Conservation (phyloP, 2,888 invertebrate species). For the Plebejus argus region DNA sequence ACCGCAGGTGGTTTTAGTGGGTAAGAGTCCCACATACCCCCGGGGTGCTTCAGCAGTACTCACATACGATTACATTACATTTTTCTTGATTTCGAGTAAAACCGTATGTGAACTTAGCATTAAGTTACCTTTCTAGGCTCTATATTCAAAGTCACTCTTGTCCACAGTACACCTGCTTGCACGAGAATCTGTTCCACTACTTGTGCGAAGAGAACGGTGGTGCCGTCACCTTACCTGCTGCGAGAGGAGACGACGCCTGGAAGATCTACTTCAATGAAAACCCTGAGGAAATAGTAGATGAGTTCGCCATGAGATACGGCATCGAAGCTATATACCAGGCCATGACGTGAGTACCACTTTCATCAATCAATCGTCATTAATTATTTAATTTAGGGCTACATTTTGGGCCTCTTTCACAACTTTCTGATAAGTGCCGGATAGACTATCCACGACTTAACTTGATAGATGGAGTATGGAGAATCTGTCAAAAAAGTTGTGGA, state of each 20-base stretch:
- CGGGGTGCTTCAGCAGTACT: too few species aligned
- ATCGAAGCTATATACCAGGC: slow-evolving; percentile 99
- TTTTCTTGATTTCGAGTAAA: too few species aligned
- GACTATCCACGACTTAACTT: too few species aligned
- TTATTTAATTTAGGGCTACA: slow-evolving; percentile 43
- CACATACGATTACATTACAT: too few species aligned
- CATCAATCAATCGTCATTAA: not conserved
- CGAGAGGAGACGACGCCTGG: slow-evolving; percentile 99
- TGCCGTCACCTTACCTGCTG: slow-evolving; percentile 94
- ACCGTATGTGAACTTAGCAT: too few species aligned
- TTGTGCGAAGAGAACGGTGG: slow-evolving; percentile 96
- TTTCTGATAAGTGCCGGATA: too few species aligned
- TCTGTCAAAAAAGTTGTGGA: too few species aligned
- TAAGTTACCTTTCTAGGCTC: too few species aligned
- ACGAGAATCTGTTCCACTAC: slow-evolving; percentile 99
- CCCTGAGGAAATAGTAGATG: slow-evolving; percentile 99
- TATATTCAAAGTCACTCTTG: not conserved
- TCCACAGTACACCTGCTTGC: slow-evolving; percentile 94
- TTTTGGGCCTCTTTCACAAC: too few species aligned
- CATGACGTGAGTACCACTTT: slow-evolving; percentile 89
- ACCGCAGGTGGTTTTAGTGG: too few species aligned
- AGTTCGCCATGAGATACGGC: slow-evolving; percentile 99
- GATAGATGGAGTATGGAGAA: too few species aligned
- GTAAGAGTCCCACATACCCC: too few species aligned
- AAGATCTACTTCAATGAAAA: slow-evolving; percentile 99